Percentiles rank a stretch among this genome's conserved stretches.
Conservation (phyloP, 2,888 invertebrate genomes). For the Sepiola atlantica region DNA sequence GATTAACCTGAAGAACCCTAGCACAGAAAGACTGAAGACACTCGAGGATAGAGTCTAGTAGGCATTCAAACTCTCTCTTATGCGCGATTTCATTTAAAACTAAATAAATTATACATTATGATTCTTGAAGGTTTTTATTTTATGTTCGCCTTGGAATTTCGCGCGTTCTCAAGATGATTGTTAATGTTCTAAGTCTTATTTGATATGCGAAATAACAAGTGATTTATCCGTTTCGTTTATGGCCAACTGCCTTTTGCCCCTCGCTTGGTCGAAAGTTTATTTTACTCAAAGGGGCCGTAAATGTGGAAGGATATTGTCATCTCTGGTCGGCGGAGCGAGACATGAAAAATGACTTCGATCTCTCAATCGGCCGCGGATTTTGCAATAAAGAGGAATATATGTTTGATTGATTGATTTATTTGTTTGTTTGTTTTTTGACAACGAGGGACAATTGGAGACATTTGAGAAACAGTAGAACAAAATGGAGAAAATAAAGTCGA, state of each 20-base stretch:
- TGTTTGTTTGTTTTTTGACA: neutral
- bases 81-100: no score
- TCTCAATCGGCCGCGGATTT: neutral
- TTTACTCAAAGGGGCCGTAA: slow-evolving; percentile 11
- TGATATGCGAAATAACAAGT: neutral
- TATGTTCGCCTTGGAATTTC: no score
- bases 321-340: neutral
- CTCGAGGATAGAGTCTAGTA: no score
- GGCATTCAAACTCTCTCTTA: no score
- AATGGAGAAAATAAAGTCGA: neutral
- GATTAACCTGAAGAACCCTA: no score
- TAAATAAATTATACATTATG: no score
- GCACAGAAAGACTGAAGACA: no score
- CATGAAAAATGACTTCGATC: neutral
- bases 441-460: neutral
- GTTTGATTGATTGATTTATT: neutral
- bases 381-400: neutral
- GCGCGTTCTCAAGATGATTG: no score
- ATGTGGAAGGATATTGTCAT: slow-evolving; percentile 32
- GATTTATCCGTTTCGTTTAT: neutral
- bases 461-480: neutral
- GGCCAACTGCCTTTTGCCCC: neutral
- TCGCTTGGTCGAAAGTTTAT: neutral
- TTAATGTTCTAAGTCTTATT: neutral
- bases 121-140: no score